Evolutionary conservation across 53 echinoderm and acorn worm species (phyloP).

Genomic region (Glandiceps talaboti): DNA sequence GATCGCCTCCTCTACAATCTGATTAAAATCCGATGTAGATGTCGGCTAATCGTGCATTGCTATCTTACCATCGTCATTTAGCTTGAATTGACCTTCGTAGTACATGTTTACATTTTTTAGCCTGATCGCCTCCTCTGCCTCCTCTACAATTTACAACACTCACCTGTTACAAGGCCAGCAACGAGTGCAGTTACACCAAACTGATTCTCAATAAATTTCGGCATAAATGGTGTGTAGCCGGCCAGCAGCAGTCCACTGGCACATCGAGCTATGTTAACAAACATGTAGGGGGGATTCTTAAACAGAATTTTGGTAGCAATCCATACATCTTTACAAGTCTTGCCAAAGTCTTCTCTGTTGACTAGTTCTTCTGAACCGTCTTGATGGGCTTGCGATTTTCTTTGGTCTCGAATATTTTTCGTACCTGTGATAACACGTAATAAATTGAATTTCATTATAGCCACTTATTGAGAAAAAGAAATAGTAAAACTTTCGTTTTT

Average conservation of each 20-base stretch:
- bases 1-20: too few species aligned
- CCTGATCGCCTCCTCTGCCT: too few species aligned
- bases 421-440: neutral
- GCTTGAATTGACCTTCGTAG: too few species aligned
- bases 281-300: neutral
- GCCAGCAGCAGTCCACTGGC: neutral
- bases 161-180: neutral
- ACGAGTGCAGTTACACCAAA: neutral
- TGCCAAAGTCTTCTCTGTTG: neutral
- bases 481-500: neutral
- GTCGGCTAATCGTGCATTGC: too few species aligned
- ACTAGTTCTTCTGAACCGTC: neutral
- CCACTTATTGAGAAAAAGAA: too few species aligned
- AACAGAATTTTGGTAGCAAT: neutral
- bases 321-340: neutral
- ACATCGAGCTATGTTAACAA: neutral
- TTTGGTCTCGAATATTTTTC: neutral
- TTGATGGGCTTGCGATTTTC: neutral
- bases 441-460: too few species aligned
- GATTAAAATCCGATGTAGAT: too few species aligned
- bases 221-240: neutral
- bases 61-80: too few species aligned
- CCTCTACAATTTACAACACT: too few species aligned
- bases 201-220: neutral
- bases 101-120: too few species aligned